Evolutionary conservation across 2,888 invertebrate species (phyloP), one percentile per base, ranked within the genome.

Genomic region (Ichneumoninae sp.): DNA sequence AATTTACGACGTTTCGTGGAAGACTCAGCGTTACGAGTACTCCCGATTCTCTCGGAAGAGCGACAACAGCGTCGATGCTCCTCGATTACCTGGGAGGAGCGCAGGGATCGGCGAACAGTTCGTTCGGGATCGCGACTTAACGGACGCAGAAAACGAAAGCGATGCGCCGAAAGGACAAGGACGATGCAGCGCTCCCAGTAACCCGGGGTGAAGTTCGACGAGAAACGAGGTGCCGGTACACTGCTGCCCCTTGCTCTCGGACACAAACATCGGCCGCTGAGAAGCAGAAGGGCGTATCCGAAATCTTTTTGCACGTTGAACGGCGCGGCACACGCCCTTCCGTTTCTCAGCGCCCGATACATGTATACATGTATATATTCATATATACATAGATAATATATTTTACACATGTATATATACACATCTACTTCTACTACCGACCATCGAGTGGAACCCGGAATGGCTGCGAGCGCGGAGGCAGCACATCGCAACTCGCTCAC

Each of bases 1-100:
- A 75, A 75, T 75, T 75, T 75, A 75, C 75, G 75, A 75, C 65
- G 7, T 75, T 75, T 65, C 65, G 33, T 19, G 75, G 75, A 75
- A 75, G 65, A 50, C 33, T 7, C 7, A 16, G 33, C 40, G 40
- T 6, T 10, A 66, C 66, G 36, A 66, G 40, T 66, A n/a, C 19
- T 40, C 40, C 19, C 30, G 30, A 63, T 63, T 30, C 63, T 63
- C 30, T 63, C 60, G 13, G 60, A 57, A 60, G 60, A 63, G 16
- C 30, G 30, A 26, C 36, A 10, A 26, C 36, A 4, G 22, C 10
- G 26, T 26, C 22, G 40, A 40, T 40, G n/a, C n/a, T 22, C 44
- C 19, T 13, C 66, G 66, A 66, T 66, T 66, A 22, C 66, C 66
- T 40, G 40, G 13, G 16, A 13, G 13, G 3, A 33, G 33, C 7